A percentile compares a stretch with the other conserved stretches of the same genome.
Evolutionary conservation across 2,113 vertebrate species (phyloP).

Genomic region (Collichthys lucidus): DNA sequence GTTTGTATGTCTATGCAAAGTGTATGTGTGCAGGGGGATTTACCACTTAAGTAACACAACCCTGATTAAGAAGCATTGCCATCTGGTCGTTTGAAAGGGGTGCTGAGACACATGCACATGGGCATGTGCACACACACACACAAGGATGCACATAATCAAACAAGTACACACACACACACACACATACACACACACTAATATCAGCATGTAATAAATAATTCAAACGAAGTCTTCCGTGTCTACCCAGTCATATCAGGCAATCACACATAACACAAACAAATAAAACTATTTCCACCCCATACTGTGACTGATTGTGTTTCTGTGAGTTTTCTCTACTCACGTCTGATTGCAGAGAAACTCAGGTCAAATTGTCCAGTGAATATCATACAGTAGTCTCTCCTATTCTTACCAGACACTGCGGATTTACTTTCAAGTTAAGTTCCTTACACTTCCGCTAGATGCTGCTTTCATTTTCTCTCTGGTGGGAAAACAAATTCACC

Average conservation of each 20-base stretch:
- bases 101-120: conserved; percentile 40
- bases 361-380: not conserved
- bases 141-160: not conserved
- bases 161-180: not conserved
- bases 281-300: not conserved
- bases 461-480: conserved; percentile 2
- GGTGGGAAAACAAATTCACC: not conserved
- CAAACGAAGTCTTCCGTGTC: conserved; percentile 4
- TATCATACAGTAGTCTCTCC: not conserved
- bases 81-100: conserved; percentile 68
- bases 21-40: conserved; percentile 51
- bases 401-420: not conserved
- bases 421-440: conserved; percentile 9
- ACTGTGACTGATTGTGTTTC: not conserved
- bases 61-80: conserved; percentile 67
- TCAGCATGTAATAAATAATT: conserved; percentile 43
- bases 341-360: not conserved
- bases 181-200: conserved; percentile 13
- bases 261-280: not conserved
- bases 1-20: not conserved
- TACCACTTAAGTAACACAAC: conserved; percentile 68
- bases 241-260: not conserved
- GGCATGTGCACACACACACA: conserved; percentile 1
- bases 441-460: not conserved
- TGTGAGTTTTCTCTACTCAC: not conserved